Evolutionary conservation across 2,797 vertebrate species (phyloP).

Genomic region (Chaetodon trifasciatus): DNA sequence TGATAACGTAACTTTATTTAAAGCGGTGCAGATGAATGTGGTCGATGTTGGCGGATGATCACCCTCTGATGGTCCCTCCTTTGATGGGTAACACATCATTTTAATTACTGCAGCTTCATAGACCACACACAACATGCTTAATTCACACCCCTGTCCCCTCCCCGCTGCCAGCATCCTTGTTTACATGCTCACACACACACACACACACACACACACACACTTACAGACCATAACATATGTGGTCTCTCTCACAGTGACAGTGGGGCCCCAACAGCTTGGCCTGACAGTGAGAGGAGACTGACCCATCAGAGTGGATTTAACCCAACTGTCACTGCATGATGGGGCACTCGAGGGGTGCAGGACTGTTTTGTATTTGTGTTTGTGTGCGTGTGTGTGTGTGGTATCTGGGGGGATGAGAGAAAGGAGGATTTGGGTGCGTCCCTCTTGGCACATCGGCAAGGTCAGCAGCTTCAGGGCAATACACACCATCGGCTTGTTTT

Average conservation of each 20-base stretch:
- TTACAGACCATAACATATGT: constrained; percentile 53
- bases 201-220: constrained; percentile 1
- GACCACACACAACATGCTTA: constrained; percentile 16
- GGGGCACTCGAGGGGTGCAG: neutral
- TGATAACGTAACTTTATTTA: too few relatives aligned
- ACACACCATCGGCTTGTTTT: constrained; percentile 31
- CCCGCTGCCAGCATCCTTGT: constrained; percentile 2
- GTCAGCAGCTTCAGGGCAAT: constrained; percentile 34
- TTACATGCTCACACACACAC: constrained; percentile 14
- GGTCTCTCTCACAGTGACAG: constrained; percentile 51
- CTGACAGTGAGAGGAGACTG: constrained; percentile 65
- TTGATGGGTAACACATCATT: constrained; percentile 4
- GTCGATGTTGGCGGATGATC: neutral
- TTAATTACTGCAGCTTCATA: constrained; percentile 23
- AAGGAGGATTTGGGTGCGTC: constrained; percentile 24
- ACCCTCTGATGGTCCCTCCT: neutral
- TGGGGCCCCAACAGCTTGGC: constrained; percentile 61
- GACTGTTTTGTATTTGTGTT: neutral
- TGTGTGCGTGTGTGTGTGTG: constrained; percentile 22
- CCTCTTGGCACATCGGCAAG: constrained; percentile 1
- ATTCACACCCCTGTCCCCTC: constrained; percentile 19
- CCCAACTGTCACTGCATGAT: constrained; percentile 43
- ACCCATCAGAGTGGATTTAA: constrained; percentile 72
- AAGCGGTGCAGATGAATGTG: neutral
- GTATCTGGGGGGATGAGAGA: neutral